Conservation (phyloP, 2,888 invertebrate species). For the Euspilapteryx auroguttella region DNA sequence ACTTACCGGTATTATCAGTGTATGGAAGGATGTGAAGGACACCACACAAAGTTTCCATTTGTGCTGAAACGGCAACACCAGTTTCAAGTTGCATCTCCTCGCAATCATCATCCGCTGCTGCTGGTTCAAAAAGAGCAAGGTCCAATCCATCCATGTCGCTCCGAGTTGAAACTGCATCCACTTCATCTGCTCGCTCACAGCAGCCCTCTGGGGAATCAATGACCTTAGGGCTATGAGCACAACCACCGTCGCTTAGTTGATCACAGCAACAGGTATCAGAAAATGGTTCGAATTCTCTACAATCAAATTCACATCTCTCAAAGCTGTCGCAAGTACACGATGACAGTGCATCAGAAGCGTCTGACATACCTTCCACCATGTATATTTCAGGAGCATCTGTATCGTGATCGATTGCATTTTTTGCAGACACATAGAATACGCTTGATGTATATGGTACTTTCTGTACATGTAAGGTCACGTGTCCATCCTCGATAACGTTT, state of each 20-base stretch:
- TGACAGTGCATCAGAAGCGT: conserved; percentile 55
- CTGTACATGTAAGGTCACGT: conserved; percentile 34
- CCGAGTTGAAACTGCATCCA: conserved; percentile 41
- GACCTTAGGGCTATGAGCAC: conserved; percentile 51
- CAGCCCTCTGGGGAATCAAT: conserved; percentile 51
- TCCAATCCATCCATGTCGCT: conserved; percentile 70
- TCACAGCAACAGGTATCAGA: conserved; percentile 65
- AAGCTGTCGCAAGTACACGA: conserved; percentile 58
- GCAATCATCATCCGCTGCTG: conserved; percentile 28
- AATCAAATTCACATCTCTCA: conserved; percentile 60
- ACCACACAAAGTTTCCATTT: conserved; percentile 28
- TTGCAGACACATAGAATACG: conserved; percentile 39
- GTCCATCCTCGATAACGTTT: conserved; percentile 18
- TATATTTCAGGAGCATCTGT: conserved; percentile 23
- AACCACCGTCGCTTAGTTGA: conserved; percentile 47
- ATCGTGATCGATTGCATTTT: conserved; percentile 24
- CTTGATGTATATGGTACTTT: conserved; percentile 49
- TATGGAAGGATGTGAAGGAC: conserved; percentile 36
- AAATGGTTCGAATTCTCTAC: conserved; percentile 60
- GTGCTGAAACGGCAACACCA: too few species aligned
- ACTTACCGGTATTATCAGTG: conserved; percentile 31
- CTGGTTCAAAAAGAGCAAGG: conserved; percentile 67
- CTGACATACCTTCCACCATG: conserved; percentile 31
- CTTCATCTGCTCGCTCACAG: conserved; percentile 34
- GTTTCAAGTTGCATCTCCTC: too few species aligned